Conservation (phyloP, 2,888 invertebrate species). For the Zeuzera pyrina region DNA sequence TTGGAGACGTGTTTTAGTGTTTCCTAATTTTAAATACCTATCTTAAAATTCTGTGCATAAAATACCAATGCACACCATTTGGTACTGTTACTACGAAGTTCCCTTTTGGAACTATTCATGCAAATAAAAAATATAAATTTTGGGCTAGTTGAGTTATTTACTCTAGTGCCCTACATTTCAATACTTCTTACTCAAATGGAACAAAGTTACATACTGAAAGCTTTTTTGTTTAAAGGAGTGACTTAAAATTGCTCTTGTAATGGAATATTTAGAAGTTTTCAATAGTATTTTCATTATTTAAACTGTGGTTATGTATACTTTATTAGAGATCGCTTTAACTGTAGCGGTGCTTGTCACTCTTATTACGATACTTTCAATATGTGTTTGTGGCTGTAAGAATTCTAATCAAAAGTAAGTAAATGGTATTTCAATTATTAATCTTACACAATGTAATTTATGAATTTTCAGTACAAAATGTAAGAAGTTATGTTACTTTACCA, state of each 20-base stretch:
- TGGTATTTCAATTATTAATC: neutral
- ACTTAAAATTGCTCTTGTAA: slow-evolving; percentile 39
- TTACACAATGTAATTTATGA: slow-evolving; percentile 1
- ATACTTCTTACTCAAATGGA: slow-evolving; percentile 58
- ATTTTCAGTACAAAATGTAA: neutral
- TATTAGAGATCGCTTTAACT: slow-evolving; percentile 57
- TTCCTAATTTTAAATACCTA: slow-evolving; percentile 3
- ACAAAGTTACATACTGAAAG: slow-evolving; percentile 49
- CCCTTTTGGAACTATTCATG: neutral
- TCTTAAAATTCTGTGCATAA: too few relatives aligned
- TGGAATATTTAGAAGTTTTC: slow-evolving; percentile 32
- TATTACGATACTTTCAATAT: slow-evolving; percentile 73
- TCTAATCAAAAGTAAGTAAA: slow-evolving; percentile 80
- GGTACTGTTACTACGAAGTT: neutral
- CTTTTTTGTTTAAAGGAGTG: slow-evolving; percentile 48
- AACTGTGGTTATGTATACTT: slow-evolving; percentile 58
- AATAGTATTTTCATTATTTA: slow-evolving; percentile 28
- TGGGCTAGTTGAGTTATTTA: neutral
- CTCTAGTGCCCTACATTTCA: slow-evolving; percentile 57
- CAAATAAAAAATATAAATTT: neutral
- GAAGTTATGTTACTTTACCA: neutral
- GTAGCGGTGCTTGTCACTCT: slow-evolving; percentile 60
- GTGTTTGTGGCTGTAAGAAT: slow-evolving; percentile 83
- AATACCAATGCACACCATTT: too few relatives aligned
- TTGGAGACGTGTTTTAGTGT: slow-evolving; percentile 10